Base-by-base conservation (phyloP, 2,888 invertebrate species). In the Scaptomyza caliginosa region DNA sequence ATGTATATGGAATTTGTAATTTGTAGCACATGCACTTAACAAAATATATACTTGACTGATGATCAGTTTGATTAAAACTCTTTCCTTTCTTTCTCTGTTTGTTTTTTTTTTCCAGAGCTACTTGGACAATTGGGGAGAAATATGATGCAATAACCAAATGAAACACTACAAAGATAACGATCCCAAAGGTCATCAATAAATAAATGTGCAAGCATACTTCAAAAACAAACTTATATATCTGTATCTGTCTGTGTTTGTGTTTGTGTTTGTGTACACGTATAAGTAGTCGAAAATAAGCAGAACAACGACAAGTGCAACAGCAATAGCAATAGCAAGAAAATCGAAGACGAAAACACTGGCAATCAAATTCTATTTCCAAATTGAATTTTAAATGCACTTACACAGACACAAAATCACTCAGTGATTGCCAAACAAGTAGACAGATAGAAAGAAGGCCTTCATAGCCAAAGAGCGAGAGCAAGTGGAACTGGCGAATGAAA, bases 311-410 rank as follows among this genome's bases (percentile, higher is more conserved):
- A 56, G 16, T 24, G 58, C 4, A 43, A 16, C 24, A 51, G 64
- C 4, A 38, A 7, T 4, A 55, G 23, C 7, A 39, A 38, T 34
- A 50, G n/a, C 24, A 13, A n/a, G n/a, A n/a, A n/a, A n/a, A n/a
- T n/a, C n/a, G 42, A 30, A 24, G 10, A 30, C 32, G 49, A 57
- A 38, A 49, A 40, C 36, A 48, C 10, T 26, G 43, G 62, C 67
- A 74, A 74, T 69, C 70, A 54, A 73, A 74, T 69, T 69, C 70
- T 54, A 74, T 74, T 73, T 59, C 26, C 52, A 69, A 73, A 73
- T 73, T 73, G 70, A 74, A 73, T 73, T 73, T 74, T 74, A 74
- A 74, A 74, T 74, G 70, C 59, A 67, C 52, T 39, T 28, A 34
- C 36, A 62, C 45, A 65, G 13, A 11, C 24, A 39, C 17, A 38